phyloP scores from a whole-genome alignment of 2,797 vertebrate genomes.

The Iguana delicatissima region DNA sequence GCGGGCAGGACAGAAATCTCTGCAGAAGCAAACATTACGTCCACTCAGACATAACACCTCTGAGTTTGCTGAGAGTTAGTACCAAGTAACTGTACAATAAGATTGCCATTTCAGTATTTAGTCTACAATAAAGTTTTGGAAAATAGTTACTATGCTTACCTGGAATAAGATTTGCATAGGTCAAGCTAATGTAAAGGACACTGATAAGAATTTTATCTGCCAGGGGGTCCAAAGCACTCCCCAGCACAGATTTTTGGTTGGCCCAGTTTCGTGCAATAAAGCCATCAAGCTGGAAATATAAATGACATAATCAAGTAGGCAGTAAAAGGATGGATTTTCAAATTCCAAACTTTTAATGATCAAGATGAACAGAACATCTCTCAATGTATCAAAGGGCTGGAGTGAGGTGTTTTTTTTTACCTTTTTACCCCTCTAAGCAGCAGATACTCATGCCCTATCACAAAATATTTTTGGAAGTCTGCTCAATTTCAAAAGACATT shows the following conservation, averaged over 20 bases:
- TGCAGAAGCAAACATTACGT: not conserved
- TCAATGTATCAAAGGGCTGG: not conserved
- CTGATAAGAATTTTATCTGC: slow-evolving; percentile 99
- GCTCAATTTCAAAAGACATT: not conserved
- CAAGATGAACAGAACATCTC: not conserved
- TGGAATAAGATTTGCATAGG: slow-evolving; percentile 95
- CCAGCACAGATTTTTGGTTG: slow-evolving; percentile 95
- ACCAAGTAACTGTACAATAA: not conserved
- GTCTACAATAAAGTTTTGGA: not conserved
- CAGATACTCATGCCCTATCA: not conserved
- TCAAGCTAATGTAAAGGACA: slow-evolving; percentile 93
- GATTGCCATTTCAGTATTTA: not conserved
- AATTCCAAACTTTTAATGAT: not conserved
- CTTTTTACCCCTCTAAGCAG: not conserved
- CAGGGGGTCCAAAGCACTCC: slow-evolving; percentile 96
- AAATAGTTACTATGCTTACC: slow-evolving; percentile 80
- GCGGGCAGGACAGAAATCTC: not conserved
- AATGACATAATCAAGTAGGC: slow-evolving; percentile 30
- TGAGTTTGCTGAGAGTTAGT: not conserved
- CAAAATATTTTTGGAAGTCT: not conserved
- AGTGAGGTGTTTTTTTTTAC: too few species aligned
- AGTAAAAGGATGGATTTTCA: accelerated
- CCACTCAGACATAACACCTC: not conserved
- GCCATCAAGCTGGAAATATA: slow-evolving; percentile 90
- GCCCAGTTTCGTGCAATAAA: slow-evolving; percentile 98